Conservation (phyloP, 2,797 vertebrate genomes). For the Tadarida brasiliensis region DNA sequence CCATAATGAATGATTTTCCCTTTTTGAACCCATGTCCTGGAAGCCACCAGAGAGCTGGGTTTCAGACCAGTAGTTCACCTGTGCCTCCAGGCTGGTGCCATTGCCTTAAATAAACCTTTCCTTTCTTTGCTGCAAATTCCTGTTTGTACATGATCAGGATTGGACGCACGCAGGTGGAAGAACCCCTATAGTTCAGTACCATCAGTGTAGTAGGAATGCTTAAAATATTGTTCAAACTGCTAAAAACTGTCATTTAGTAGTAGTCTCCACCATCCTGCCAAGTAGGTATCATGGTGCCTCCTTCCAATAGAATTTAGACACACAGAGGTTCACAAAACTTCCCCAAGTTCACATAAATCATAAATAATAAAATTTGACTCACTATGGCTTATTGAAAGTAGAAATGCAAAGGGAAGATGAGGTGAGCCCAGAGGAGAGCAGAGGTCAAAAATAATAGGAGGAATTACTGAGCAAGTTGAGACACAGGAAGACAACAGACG, state of each 20-base stretch:
- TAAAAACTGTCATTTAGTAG: neutral
- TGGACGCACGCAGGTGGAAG: neutral
- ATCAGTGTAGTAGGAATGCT: neutral
- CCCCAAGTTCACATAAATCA: neutral
- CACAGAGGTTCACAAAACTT: neutral
- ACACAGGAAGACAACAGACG: neutral
- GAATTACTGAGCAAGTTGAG: neutral
- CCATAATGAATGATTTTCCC: neutral
- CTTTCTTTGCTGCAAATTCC: neutral
- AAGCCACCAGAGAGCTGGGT: neutral
- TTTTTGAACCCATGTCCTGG: neutral
- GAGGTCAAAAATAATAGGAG: neutral
- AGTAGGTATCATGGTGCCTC: accelerated
- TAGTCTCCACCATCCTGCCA: neutral
- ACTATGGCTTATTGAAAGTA: neutral
- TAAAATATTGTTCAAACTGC: neutral
- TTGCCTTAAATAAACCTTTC: neutral
- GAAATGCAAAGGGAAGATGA: neutral
- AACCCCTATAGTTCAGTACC: neutral
- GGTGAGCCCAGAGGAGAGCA: neutral
- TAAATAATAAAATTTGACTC: neutral
- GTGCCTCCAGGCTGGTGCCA: neutral
- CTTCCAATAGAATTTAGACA: neutral
- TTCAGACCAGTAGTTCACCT: neutral
- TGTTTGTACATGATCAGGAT: neutral